Evolutionary conservation across 2,888 invertebrate genomes (phyloP).

Genomic region (Mayetiola destructor): DNA sequence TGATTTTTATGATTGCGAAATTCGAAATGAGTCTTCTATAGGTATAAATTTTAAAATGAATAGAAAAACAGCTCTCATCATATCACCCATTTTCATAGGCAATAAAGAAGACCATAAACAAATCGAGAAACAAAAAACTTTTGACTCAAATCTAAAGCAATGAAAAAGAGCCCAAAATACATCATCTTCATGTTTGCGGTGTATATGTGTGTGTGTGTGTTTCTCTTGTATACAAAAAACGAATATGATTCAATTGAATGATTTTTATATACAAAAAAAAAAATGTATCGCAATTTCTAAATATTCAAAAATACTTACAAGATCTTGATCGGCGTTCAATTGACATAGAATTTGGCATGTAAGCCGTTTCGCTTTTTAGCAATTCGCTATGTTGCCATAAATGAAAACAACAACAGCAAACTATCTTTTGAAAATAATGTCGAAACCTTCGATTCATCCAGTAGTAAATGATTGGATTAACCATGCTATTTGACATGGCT

Average conservation of each 20-base stretch:
- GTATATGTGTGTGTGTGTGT: background rate
- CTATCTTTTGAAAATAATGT: slow-evolving; percentile 52
- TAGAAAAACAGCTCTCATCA: too few species aligned
- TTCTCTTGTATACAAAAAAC: background rate
- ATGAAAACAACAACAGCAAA: slow-evolving; percentile 44
- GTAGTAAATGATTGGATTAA: slow-evolving; percentile 82
- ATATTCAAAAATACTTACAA: slow-evolving; percentile 13
- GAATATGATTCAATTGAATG: background rate
- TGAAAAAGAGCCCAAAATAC: too few species aligned
- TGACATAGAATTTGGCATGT: slow-evolving; percentile 13
- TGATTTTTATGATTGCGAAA: too few species aligned
- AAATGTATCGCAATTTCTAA: too few species aligned
- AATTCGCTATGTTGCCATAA: slow-evolving; percentile 17
- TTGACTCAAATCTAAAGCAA: too few species aligned
- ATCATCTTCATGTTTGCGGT: background rate
- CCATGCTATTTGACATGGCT: slow-evolving; percentile 88
- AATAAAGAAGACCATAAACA: background rate
- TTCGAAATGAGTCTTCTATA: too few species aligned
- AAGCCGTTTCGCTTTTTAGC: slow-evolving; percentile 7
- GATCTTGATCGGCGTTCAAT: slow-evolving; percentile 15
- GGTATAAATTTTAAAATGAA: too few species aligned
- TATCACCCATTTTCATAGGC: too few species aligned
- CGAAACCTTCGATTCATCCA: slow-evolving; percentile 85
- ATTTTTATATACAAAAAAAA: background rate
- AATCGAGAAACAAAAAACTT: background rate